A percentile compares a stretch with the other conserved stretches of the same genome.
phyloP scores from a whole-genome alignment of 2,888 invertebrate genomes.

The Zaprionus bogoriensis region DNA sequence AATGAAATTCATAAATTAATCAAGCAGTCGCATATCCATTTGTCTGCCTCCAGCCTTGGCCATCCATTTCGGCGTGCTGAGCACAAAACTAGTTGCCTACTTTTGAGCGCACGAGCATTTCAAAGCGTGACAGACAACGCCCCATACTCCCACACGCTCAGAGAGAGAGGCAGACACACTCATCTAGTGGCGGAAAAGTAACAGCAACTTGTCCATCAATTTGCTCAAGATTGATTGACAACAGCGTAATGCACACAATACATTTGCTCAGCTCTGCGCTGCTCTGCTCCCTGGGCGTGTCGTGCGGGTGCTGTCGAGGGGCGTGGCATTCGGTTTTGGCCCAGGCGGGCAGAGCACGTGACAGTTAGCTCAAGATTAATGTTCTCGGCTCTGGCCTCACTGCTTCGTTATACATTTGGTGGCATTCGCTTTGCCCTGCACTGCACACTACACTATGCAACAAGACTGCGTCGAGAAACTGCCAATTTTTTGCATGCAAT shows the following conservation, averaged over 20 bases:
- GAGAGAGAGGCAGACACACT: background rate
- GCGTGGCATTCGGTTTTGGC: slow-evolving; percentile 8
- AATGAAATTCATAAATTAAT: slow-evolving; percentile 61
- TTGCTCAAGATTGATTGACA: slow-evolving; percentile 78
- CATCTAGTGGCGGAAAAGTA: slow-evolving; percentile 31
- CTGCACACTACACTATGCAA: slow-evolving; percentile 43
- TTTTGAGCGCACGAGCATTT: slow-evolving; percentile 41
- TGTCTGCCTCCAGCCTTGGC: slow-evolving; percentile 2
- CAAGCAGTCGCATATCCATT: slow-evolving; percentile 46
- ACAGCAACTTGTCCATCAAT: slow-evolving; percentile 78
- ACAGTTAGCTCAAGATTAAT: slow-evolving; percentile 73
- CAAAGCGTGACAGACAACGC: slow-evolving; percentile 17
- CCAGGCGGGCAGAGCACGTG: slow-evolving; percentile 39
- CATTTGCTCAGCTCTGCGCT: slow-evolving; percentile 45
- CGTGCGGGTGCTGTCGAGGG: background rate
- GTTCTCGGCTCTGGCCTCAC: slow-evolving; percentile 53
- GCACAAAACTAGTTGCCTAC: slow-evolving; percentile 50
- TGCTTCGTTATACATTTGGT: slow-evolving; percentile 60
- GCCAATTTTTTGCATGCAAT: no score
- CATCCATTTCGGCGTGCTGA: slow-evolving; percentile 3
- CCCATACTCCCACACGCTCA: slow-evolving; percentile 16
- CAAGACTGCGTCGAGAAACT: no score
- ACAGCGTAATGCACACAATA: slow-evolving; percentile 73
- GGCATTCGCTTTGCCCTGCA: slow-evolving; percentile 44
- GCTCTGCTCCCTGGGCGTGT: slow-evolving; percentile 17